A percentile compares a stretch with the other conserved stretches of the same genome.
These are phyloP conservation scores for Aelia acuminata DNA, from an alignment of 2,888 invertebrate genomes.

Conservation along the genomic window DNA sequence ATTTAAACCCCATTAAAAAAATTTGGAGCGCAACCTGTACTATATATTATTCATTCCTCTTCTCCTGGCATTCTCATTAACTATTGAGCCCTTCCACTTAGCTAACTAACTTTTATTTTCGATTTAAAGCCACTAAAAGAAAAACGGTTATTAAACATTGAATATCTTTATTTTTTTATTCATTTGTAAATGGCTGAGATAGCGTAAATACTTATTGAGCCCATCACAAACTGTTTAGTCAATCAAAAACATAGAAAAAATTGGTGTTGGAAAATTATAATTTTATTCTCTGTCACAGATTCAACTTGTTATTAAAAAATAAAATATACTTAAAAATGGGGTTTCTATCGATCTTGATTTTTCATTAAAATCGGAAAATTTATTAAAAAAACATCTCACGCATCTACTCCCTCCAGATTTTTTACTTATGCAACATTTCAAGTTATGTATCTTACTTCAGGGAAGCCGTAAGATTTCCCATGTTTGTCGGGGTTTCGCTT, in stretches of 20 bases:
- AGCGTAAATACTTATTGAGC: background rate
- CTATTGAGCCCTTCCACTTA: too few species aligned
- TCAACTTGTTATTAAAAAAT: too few species aligned
- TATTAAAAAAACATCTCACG: background rate
- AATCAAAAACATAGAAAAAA: background rate
- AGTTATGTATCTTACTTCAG: constrained; percentile 43
- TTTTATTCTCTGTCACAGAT: too few species aligned
- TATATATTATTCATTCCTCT: too few species aligned
- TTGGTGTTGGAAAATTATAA: background rate
- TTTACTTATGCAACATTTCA: constrained; percentile 44
- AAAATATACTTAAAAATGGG: too few species aligned
- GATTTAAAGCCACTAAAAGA: background rate
- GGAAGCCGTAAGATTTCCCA: constrained; percentile 15
- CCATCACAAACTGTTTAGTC: background rate
- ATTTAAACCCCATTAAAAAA: too few species aligned
- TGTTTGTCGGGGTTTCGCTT: constrained; percentile 39
- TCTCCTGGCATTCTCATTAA: too few species aligned
- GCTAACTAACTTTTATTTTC: background rate
- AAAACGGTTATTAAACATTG: background rate
- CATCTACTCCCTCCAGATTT: background rate
- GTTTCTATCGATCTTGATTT: background rate
- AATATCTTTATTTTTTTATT: background rate
- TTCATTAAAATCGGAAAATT: background rate
- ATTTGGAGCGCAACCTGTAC: too few species aligned
- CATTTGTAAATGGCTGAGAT: background rate